phyloP scores from a whole-genome alignment of 1,140 invertebrate genomes.

The Orchesella cincta region DNA sequence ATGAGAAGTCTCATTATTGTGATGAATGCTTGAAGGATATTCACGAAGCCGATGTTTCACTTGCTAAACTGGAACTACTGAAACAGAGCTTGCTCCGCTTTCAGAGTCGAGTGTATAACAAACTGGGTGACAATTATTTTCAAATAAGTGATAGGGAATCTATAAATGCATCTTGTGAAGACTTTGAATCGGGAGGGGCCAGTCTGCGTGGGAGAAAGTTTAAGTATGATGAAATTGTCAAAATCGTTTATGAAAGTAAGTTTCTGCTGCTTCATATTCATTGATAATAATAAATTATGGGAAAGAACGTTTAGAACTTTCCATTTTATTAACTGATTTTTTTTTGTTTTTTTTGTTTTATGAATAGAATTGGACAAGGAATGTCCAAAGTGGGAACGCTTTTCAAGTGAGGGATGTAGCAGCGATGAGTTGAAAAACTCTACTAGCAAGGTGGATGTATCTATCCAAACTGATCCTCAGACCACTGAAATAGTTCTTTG shows the following conservation, averaged over 20 bases:
- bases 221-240: constrained; percentile 15
- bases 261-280: neutral
- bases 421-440: neutral
- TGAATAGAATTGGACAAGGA: neutral
- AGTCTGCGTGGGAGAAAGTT: neutral
- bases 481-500: neutral
- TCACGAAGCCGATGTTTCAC: neutral
- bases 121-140: constrained; percentile 13
- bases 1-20: neutral
- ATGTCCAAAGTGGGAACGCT: neutral
- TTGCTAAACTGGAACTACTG: neutral
- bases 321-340: neutral
- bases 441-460: neutral
- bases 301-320: too few species aligned
- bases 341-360: constrained; percentile 1
- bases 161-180: neutral
- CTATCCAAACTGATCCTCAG: neutral
- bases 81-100: constrained; percentile 14
- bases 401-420: neutral
- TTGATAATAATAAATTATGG: too few species aligned
- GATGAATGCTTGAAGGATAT: neutral
- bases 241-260: constrained; percentile 13
- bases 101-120: neutral
- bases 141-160: neutral
- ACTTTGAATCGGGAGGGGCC: neutral